phyloP scores from a whole-genome alignment of 2,113 vertebrate genomes.

The Sporophila hypoxantha region DNA sequence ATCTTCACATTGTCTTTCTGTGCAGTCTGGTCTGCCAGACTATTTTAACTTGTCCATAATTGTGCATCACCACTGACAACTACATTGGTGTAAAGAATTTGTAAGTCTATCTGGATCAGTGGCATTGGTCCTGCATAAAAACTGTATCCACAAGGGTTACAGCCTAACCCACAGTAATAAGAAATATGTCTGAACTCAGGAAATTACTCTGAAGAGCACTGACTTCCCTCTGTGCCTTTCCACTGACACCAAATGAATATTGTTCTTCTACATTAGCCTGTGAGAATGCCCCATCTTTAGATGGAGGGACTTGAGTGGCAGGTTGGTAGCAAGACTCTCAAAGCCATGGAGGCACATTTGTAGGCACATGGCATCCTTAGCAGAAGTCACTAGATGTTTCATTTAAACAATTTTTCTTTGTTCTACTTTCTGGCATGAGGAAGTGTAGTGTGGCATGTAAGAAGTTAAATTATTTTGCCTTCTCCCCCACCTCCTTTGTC shows the following conservation, averaged over 20 bases:
- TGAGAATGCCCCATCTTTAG: not conserved
- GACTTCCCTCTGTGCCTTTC: not conserved
- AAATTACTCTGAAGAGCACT: not conserved
- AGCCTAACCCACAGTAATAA: not conserved
- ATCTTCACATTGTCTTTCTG: not conserved
- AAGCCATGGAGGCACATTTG: not conserved
- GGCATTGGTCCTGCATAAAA: not conserved
- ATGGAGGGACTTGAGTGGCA: not conserved
- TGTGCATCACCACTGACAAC: not conserved
- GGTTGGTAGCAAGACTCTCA: not conserved
- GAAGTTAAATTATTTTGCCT: not conserved
- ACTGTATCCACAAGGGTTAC: not conserved
- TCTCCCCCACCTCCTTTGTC: not conserved
- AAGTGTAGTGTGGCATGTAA: not conserved
- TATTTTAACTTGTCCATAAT: not conserved
- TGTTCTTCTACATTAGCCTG: not conserved
- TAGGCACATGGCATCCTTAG: not conserved
- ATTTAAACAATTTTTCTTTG: not conserved
- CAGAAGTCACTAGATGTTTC: not conserved
- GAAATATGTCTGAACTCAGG: not conserved
- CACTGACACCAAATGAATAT: not conserved
- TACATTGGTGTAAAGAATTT: not conserved
- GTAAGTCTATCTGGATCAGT: not conserved
- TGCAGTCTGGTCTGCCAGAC: not conserved
- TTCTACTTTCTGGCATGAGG: not conserved